These are phyloP conservation scores for Siniperca obscura DNA, from an alignment of 2,797 vertebrate genomes.

Conservation along the genomic window DNA sequence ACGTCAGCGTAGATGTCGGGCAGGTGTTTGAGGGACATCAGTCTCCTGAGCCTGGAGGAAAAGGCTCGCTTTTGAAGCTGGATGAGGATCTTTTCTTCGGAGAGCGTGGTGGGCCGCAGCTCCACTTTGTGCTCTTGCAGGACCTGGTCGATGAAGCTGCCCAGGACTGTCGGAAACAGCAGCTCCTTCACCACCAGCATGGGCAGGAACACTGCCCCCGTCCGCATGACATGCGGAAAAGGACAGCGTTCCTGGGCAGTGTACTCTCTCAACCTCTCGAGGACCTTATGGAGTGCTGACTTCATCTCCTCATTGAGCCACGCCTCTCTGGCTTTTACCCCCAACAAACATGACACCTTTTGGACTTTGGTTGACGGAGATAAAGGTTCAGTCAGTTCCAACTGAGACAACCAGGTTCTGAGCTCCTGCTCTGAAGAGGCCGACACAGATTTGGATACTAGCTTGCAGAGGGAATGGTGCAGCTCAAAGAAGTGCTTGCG, in stretches of 20 bases:
- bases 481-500: conserved; percentile 86
- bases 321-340: conserved; percentile 79
- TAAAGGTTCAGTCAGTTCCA: conserved; percentile 45
- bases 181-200: conserved; percentile 96
- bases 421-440: conserved; percentile 86
- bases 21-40: conserved; percentile 94
- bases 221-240: conserved; percentile 93
- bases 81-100: conserved; percentile 92
- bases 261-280: conserved; percentile 87
- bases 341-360: conserved; percentile 77
- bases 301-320: conserved; percentile 88
- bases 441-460: conserved; percentile 83
- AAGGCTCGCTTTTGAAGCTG: conserved; percentile 90
- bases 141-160: conserved; percentile 89
- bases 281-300: conserved; percentile 82
- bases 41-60: conserved; percentile 92
- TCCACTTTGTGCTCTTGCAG: conserved; percentile 94
- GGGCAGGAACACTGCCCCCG: conserved; percentile 92
- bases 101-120: conserved; percentile 94
- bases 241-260: conserved; percentile 85
- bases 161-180: conserved; percentile 90
- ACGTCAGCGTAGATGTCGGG: conserved; percentile 91
- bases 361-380: conserved; percentile 77
- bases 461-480: conserved; percentile 87
- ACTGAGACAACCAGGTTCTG: conserved; percentile 84